Evolutionary conservation across 2,888 invertebrate species (phyloP).

Genomic region (Pachycephus smyrnensis): DNA sequence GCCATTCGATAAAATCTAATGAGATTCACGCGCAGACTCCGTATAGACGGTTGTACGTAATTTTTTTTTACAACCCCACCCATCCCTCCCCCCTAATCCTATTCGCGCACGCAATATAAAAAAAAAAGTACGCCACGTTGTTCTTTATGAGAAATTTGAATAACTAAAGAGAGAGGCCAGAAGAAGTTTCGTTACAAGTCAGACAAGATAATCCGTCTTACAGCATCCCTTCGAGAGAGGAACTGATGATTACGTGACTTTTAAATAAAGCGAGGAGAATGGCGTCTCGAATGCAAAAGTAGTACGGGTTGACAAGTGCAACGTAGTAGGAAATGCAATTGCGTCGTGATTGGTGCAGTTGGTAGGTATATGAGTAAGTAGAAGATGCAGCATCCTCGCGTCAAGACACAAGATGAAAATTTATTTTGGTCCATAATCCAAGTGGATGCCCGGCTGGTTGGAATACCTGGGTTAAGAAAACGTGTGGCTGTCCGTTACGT

Average conservation of each 20-base stretch:
- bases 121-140: not conserved
- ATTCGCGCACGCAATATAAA: not conserved
- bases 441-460: not conserved
- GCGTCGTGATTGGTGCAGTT: not conserved
- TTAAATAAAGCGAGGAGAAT: not conserved
- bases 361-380: not conserved
- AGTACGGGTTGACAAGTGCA: not conserved
- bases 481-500: not conserved
- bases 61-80: not conserved
- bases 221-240: no score
- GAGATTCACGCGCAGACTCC: not conserved
- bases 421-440: not conserved
- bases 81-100: not conserved
- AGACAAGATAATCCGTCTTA: no score
- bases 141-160: no score
- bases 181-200: no score
- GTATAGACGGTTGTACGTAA: not conserved
- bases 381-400: not conserved
- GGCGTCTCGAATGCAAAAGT: not conserved
- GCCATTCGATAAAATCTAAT: not conserved
- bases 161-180: no score
- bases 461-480: not conserved
- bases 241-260: no score
- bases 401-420: not conserved
- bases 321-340: not conserved